A percentile compares a stretch with the other conserved stretches of the same genome.
phyloP scores from a whole-genome alignment of 2,888 invertebrate species.

The Argyra leucocephala region DNA sequence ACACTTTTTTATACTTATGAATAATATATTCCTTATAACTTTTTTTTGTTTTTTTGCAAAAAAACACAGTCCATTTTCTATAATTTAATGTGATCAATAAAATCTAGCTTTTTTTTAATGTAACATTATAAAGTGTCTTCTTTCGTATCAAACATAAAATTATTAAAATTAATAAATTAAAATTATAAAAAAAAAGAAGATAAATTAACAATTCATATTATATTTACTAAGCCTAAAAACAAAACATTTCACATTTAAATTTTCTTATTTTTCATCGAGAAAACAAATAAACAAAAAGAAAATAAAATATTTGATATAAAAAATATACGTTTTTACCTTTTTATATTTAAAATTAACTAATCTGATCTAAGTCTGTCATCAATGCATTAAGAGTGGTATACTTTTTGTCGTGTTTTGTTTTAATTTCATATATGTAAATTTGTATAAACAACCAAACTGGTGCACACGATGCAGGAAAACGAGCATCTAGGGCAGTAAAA shows the following conservation, averaged over 20 bases:
- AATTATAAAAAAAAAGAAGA: background rate
- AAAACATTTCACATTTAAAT: background rate
- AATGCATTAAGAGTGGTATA: background rate
- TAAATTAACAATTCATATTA: no score
- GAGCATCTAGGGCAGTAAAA: background rate
- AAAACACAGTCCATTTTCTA: background rate
- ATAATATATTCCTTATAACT: background rate
- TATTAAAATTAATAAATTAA: no score
- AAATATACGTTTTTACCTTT: background rate
- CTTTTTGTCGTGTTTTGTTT: background rate
- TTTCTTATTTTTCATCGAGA: background rate
- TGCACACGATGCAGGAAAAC: background rate
- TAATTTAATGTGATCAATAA: no score
- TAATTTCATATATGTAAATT: no score
- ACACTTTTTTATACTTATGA: background rate
- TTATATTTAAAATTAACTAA: background rate
- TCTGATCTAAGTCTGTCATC: constrained; percentile 1
- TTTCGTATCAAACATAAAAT: no score
- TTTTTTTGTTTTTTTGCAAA: no score
- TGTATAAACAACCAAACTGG: no score
- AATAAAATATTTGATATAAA: background rate
- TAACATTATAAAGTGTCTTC: no score
- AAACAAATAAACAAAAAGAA: background rate
- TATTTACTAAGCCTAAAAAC: no score
- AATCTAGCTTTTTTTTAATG: no score